Conservation (phyloP, 2,888 invertebrate species). For the Stenichneumon culpator region DNA sequence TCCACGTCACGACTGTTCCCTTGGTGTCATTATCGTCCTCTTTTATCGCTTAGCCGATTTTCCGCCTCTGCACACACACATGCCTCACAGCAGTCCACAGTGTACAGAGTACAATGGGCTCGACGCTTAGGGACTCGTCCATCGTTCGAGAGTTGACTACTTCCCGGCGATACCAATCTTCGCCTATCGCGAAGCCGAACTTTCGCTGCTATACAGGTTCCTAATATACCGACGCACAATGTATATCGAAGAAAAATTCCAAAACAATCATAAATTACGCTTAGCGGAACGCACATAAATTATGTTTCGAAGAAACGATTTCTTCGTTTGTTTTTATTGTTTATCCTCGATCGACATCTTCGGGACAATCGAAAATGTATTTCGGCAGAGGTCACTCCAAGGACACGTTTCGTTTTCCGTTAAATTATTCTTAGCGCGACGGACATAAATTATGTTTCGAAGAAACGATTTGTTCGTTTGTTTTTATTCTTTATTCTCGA, state of each 20-base stretch:
- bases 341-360: too few relatives aligned
- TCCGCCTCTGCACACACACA: not conserved
- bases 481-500: not conserved
- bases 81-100: not conserved
- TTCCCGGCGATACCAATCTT: conserved; percentile 13
- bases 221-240: not conserved
- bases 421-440: not conserved
- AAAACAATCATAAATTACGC: not conserved
- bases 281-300: conserved; percentile 12
- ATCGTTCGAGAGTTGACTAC: conserved; percentile 24
- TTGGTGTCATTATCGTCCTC: not conserved
- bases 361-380: conserved; percentile 1
- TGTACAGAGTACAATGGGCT: conserved; percentile 1
- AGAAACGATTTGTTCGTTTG: conserved; percentile 6
- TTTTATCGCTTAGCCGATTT: conserved; percentile 10
- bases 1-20: not conserved
- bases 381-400: not conserved
- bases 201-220: not conserved
- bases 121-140: conserved; percentile 11
- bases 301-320: not conserved
- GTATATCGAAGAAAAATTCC: not conserved
- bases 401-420: not conserved
- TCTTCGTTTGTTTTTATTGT: not conserved
- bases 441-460: conserved; percentile 7
- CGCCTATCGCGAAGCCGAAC: not conserved